Evolutionary conservation across 2,797 vertebrate species (phyloP), one percentile per base, ranked within the genome.

Genomic region (Varecia variegata): DNA sequence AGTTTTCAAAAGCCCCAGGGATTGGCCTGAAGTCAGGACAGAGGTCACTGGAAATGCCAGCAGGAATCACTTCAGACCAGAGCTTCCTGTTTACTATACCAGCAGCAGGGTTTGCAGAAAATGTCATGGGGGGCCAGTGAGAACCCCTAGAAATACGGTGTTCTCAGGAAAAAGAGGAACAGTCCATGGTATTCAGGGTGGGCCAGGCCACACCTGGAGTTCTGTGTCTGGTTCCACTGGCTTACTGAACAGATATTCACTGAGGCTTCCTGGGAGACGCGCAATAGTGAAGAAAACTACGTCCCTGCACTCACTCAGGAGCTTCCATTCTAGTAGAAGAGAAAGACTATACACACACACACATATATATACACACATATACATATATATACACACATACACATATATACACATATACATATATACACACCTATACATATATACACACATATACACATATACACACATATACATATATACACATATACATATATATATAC

Each of bases 1-100:
- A 0, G 47, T 23, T 68, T 70, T 62, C 71, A 77, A 83, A 93
- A 81, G 54, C 35, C 83, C 91, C n/a, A 17, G 70, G 54, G 60
- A 71, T 76, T 32, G 43, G 85, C 54, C 52, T 45, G 62, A 21
- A 4, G 45, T 77, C 67, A 20, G 90, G 67, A 52, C 18, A 3
- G 1, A 7, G 38, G 60, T 45, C 56, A 32, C 14, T 27, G 54
- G 71, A 77, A 85, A 76, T 2, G 21, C 68, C 65, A 23, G 8
- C 40, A 81, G 47, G 58, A 52, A 4, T 8, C 38, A 0, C 0
- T 3, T 5, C 7, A 77, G 73, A 50, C 40, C 40, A 13, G 85
- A 56, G 81, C 32, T 71, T 70, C 73, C 77, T n/a, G 35, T 5
- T 54, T 7, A 10, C 15, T 0, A 3, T 6, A 5, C 20, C 80